Evolutionary conservation across 2,797 vertebrate species (phyloP).

Genomic region (Champsocephalus esox): DNA sequence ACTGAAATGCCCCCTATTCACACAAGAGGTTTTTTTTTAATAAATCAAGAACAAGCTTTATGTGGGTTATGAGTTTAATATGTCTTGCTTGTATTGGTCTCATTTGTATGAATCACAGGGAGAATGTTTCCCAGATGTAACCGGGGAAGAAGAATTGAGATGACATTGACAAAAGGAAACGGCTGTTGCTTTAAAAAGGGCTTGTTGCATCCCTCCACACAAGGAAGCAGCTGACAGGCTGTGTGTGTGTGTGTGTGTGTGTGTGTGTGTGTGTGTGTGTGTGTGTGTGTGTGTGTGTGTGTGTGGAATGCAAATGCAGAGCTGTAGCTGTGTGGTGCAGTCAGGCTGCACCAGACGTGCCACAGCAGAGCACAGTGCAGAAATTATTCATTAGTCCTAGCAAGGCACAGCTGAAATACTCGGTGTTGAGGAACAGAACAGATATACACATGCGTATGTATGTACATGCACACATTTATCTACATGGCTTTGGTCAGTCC

Average conservation of each 20-base stretch:
- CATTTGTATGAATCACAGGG: slow-evolving; percentile 24
- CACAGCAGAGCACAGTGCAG: slow-evolving; percentile 74
- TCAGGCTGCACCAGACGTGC: slow-evolving; percentile 81
- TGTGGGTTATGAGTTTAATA: slow-evolving; percentile 19
- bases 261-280: slow-evolving; percentile 1
- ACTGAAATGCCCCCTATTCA: slow-evolving; percentile 57
- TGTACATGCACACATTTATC: slow-evolving; percentile 15
- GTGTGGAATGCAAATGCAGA: slow-evolving; percentile 75
- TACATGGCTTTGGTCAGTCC: slow-evolving; percentile 24
- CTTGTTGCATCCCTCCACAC: slow-evolving; percentile 76
- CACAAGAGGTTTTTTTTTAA: slow-evolving; percentile 14
- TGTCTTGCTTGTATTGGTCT: slow-evolving; percentile 14
- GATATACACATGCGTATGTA: slow-evolving; percentile 11
- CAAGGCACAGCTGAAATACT: slow-evolving; percentile 56
- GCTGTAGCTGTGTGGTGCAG: slow-evolving; percentile 76
- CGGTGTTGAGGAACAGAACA: slow-evolving; percentile 37
- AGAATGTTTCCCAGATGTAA: slow-evolving; percentile 18
- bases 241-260: slow-evolving; percentile 4
- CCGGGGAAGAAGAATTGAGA: slow-evolving; percentile 20
- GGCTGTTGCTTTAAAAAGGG: slow-evolving; percentile 65
- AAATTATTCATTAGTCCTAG: slow-evolving; percentile 78
- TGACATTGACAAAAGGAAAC: slow-evolving; percentile 46
- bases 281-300: slow-evolving; percentile 33
- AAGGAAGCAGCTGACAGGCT: slow-evolving; percentile 71
- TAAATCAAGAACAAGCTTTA: neutral